Conservation (phyloP, 64 coral and sea anemone species). For the Actinia equina region DNA sequence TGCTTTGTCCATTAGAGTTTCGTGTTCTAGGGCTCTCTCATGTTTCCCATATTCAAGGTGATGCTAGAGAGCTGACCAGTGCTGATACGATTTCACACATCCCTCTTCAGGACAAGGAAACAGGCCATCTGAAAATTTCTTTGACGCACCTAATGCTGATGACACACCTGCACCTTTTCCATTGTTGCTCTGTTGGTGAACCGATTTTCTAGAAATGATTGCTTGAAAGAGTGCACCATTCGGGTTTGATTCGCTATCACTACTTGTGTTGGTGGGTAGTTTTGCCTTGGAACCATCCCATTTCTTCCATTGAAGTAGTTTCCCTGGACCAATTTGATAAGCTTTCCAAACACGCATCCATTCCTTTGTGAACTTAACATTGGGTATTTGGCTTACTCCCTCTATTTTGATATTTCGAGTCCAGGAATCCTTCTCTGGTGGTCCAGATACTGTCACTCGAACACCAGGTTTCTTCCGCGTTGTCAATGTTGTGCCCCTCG, state of each 20-base stretch:
- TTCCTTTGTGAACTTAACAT: constrained; percentile 25
- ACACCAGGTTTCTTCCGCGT: constrained; percentile 44
- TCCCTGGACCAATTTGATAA: constrained; percentile 34
- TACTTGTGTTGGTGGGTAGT: not conserved
- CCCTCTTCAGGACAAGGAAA: constrained; percentile 50
- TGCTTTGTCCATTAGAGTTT: too few species aligned
- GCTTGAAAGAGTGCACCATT: not conserved
- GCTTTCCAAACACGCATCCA: constrained; percentile 28
- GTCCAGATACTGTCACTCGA: constrained; percentile 36
- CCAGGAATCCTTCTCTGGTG: not conserved
- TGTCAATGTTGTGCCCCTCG: constrained; percentile 42
- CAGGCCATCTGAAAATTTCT: not conserved
- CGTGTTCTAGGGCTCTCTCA: too few species aligned
- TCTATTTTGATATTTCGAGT: constrained; percentile 15
- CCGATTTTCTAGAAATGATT: not conserved
- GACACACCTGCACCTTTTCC: not conserved
- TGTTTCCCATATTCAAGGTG: not conserved
- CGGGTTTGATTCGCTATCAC: not conserved
- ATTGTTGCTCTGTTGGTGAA: not conserved
- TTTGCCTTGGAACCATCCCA: constrained; percentile 12
- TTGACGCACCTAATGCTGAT: constrained; percentile 1
- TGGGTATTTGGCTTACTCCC: constrained; percentile 38
- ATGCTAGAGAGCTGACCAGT: not conserved
- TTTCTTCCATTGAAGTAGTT: constrained; percentile 9
- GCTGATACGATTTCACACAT: constrained; percentile 34